Evolutionary conservation across 2,888 invertebrate genomes (phyloP).

Genomic region (Trachelus troglodyta): DNA sequence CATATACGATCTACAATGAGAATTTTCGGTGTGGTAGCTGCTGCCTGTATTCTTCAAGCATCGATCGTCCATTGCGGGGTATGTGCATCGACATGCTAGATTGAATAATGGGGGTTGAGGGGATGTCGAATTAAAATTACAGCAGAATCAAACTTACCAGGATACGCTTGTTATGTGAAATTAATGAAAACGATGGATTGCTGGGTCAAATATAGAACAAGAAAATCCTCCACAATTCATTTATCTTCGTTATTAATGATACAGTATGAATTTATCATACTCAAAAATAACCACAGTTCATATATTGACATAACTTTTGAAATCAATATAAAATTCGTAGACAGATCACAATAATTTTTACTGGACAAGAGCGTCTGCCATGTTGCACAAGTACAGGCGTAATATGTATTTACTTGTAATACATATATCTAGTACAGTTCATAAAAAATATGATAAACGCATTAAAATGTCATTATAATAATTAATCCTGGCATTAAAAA

Average conservation of each 20-base stretch:
- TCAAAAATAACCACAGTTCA: not conserved
- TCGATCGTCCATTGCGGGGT: constrained; percentile 46
- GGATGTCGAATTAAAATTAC: not conserved
- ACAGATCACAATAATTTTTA: not conserved
- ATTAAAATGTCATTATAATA: too few relatives aligned
- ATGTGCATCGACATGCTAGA: constrained; percentile 12
- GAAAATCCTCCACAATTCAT: not conserved
- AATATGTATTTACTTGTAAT: not conserved
- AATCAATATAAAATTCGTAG: not conserved
- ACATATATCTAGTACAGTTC: not conserved
- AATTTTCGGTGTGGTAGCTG: constrained; percentile 29
- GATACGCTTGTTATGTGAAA: too few relatives aligned
- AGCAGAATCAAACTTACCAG: too few relatives aligned
- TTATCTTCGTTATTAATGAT: not conserved
- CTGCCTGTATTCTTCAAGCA: constrained; percentile 35
- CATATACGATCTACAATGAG: constrained; percentile 31
- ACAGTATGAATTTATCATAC: not conserved
- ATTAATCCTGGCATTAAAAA: too few relatives aligned
- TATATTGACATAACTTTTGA: not conserved
- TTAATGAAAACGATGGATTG: too few relatives aligned
- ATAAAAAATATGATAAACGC: not conserved
- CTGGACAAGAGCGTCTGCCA: not conserved
- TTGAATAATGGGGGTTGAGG: not conserved
- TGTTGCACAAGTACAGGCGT: not conserved
- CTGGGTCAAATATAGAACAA: too few relatives aligned